Evolutionary conservation across 2,888 invertebrate species (phyloP).

Genomic region (Tetanocera ferruginea): DNA sequence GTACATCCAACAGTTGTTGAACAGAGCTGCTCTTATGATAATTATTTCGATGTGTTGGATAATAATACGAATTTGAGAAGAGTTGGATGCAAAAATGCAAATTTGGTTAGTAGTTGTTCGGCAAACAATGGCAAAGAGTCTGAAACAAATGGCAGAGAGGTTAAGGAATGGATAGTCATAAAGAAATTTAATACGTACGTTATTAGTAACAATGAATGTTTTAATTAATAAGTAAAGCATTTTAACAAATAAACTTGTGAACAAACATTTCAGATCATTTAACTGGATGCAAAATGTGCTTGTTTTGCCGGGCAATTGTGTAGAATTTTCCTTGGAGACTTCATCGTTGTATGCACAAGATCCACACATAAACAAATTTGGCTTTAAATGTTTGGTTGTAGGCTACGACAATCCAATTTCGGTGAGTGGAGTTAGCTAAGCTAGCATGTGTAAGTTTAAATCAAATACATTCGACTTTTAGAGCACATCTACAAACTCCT

Average conservation of each 20-base stretch:
- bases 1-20: constrained; percentile 59
- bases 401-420: constrained; percentile 83
- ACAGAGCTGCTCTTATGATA: constrained; percentile 53
- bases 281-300: constrained; percentile 89
- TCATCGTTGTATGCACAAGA: constrained; percentile 95
- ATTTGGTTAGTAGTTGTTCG: constrained; percentile 59
- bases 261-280: constrained; percentile 56
- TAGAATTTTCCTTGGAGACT: constrained; percentile 95
- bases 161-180: constrained; percentile 75
- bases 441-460: not conserved
- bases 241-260: not conserved
- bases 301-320: constrained; percentile 92
- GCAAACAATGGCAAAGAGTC: constrained; percentile 55
- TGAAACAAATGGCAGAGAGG: constrained; percentile 44
- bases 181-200: constrained; percentile 76
- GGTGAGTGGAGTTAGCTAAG: constrained; percentile 51
- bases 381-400: constrained; percentile 83
- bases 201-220: not conserved
- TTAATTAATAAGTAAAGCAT: not conserved
- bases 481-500: constrained; percentile 65
- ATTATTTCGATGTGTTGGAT: constrained; percentile 65
- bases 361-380: constrained; percentile 84
- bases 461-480: not conserved
- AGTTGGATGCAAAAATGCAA: constrained; percentile 54
- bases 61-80: constrained; percentile 58